These are phyloP conservation scores for Sthenelais limicola DNA, from an alignment of 2,888 invertebrate genomes.

Conservation along the genomic window DNA sequence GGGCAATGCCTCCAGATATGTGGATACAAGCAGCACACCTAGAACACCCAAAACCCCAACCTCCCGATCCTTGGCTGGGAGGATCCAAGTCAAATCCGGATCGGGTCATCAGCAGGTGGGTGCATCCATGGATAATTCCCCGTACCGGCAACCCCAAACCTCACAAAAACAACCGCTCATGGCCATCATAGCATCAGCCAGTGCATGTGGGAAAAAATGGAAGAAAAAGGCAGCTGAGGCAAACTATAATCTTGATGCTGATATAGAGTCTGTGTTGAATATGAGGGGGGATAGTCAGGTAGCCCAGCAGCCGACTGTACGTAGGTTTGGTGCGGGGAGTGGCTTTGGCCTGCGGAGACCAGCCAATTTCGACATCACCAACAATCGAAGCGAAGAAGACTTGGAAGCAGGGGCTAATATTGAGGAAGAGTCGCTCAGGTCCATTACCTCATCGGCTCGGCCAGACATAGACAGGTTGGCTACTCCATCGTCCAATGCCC, in stretches of 20 bases:
- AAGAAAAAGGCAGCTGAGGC: background rate
- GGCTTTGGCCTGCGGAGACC: constrained; percentile 22
- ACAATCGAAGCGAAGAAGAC: constrained; percentile 4
- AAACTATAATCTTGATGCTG: background rate
- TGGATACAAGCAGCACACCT: background rate
- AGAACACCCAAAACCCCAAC: constrained; percentile 6
- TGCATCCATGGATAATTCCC: background rate
- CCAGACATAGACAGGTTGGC: constrained; percentile 13
- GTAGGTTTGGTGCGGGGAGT: background rate
- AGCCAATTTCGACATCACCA: constrained; percentile 1
- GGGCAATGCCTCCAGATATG: background rate
- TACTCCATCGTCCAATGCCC: constrained; percentile 17
- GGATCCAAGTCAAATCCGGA: too few species aligned
- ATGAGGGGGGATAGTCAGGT: background rate
- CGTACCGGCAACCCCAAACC: background rate
- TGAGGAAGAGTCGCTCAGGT: background rate
- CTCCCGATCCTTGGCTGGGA: too few species aligned
- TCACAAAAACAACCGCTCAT: background rate
- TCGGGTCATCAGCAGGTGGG: background rate
- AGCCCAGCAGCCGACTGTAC: background rate
- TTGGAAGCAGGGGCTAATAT: background rate
- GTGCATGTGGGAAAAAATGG: background rate
- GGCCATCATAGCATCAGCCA: constrained; percentile 1
- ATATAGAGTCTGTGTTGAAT: constrained; percentile 9
- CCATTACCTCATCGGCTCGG: background rate